These are phyloP conservation scores for Antennarius maculatus DNA, from an alignment of 2,797 vertebrate genomes.

Conservation along the genomic window DNA sequence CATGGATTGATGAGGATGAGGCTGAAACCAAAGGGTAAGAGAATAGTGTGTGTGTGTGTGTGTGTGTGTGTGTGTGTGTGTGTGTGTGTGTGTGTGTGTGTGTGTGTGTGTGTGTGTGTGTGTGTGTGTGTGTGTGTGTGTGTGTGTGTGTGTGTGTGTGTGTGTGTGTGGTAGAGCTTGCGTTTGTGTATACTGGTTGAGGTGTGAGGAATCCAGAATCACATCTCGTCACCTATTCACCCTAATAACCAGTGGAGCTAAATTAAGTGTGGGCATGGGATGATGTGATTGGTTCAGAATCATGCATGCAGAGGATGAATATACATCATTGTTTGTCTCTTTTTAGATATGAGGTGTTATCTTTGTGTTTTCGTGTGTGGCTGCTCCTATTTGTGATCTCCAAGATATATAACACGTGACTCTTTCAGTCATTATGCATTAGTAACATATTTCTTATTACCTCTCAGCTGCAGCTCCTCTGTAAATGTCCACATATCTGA, in stretches of 20 bases:
- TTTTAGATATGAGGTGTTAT: constrained; percentile 6
- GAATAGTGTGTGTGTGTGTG: not conserved
- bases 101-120: constrained; percentile 1
- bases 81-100: too few species aligned
- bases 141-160: constrained; percentile 1
- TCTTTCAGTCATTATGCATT: not conserved
- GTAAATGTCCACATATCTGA: not conserved
- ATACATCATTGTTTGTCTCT: not conserved
- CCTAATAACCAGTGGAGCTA: constrained; percentile 20
- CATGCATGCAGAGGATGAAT: constrained; percentile 18
- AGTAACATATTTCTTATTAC: too few species aligned
- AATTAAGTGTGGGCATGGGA: constrained; percentile 13
- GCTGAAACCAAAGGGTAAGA: constrained; percentile 91
- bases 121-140: constrained; percentile 6
- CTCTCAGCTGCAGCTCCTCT: not conserved
- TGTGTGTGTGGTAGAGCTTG: not conserved
- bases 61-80: too few species aligned
- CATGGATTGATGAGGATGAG: constrained; percentile 98
- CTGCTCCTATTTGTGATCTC: constrained; percentile 1
- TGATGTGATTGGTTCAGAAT: constrained; percentile 12
- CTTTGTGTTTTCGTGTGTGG: not conserved
- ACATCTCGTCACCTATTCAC: constrained; percentile 30
- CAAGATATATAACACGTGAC: not conserved
- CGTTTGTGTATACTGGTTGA: constrained; percentile 11
- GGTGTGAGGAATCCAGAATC: constrained; percentile 23